Evolutionary conservation across 2,113 vertebrate genomes (phyloP), one percentile per base, ranked within the genome.

Genomic region (Sciurus niger): DNA sequence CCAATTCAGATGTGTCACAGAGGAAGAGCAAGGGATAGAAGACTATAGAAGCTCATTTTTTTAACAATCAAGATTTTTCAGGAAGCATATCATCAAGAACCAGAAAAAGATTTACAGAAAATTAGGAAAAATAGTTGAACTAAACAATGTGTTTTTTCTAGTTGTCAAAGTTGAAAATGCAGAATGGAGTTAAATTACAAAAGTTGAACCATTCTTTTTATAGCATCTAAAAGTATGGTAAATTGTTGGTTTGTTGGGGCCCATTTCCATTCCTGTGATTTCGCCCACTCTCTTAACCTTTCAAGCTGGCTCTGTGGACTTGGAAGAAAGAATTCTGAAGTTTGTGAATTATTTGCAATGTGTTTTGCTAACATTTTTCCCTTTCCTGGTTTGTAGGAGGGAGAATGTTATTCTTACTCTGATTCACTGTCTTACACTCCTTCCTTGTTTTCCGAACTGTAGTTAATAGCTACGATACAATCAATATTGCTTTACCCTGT

Each of bases 401-500:
- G 24, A 76, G 13, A 84, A 77, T 40, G 85, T 95, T 67, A 83
- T 78, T 85, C 30, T 85, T 93, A n/a, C 22, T 43, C 20, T 82
- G 77, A 83, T 78, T 95, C 90, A 90, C 55, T 70, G 32, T 55
- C 58, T 89, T n/a, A 67, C 8, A 58, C 8, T 53, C 43, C 8
- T 90, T 93, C 43, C 73, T 94, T 92, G 67, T 96, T 96, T 98
- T 92, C 67, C 51, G 22, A 94, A 84, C 6, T 17, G 37, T 95
- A 90, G 67, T 97, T 97, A 97, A 96, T 93, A 96, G 72, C 80
- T 96, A 90, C 77, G 78, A 25, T 86, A 30, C 76, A 96, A 91
- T 97, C 96, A 96, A 96, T 97, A 96, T 30, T 1, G 0, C 14
- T 97, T 93, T 88, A 80, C 63, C 10, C 63, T 72, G n/a, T 83